Conservation (phyloP, 2,797 vertebrate species). For the Ispidina lecontei region DNA sequence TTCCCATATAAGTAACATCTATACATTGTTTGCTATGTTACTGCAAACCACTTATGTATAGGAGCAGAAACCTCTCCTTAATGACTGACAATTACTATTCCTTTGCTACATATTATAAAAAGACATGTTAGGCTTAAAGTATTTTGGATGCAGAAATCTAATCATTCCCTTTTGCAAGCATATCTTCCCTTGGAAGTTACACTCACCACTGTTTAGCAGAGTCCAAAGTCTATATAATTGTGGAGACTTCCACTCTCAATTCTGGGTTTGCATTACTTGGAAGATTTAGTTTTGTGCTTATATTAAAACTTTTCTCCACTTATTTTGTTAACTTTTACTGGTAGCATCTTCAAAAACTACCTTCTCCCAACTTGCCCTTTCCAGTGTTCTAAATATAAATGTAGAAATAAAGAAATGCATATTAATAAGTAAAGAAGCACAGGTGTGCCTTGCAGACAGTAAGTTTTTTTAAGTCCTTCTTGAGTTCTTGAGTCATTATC, state of each 20-base stretch:
- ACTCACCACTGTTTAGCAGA: not conserved
- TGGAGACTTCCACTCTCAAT: not conserved
- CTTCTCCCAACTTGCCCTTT: slow-evolving; percentile 27
- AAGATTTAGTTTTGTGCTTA: not conserved
- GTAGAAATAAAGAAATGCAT: slow-evolving; percentile 61
- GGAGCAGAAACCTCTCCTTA: not conserved
- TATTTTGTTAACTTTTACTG: not conserved
- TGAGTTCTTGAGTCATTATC: slow-evolving; percentile 60
- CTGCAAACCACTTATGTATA: not conserved
- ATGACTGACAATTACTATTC: not conserved
- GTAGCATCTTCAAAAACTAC: not conserved
- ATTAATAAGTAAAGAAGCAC: slow-evolving; percentile 71
- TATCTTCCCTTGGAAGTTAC: not conserved
- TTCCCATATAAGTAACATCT: not conserved
- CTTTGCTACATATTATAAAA: not conserved
- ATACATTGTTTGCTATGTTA: slow-evolving; percentile 11
- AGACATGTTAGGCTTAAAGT: not conserved
- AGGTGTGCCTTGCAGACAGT: slow-evolving; percentile 61
- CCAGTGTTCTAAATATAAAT: slow-evolving; percentile 61
- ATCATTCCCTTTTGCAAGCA: not conserved
- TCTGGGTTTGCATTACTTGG: not conserved
- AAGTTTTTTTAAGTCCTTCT: slow-evolving; percentile 60
- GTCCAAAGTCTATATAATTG: not conserved
- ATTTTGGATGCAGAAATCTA: not conserved
- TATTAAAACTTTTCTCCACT: not conserved